phyloP scores from a whole-genome alignment of 2,797 vertebrate genomes.

The Paguma larvata region DNA sequence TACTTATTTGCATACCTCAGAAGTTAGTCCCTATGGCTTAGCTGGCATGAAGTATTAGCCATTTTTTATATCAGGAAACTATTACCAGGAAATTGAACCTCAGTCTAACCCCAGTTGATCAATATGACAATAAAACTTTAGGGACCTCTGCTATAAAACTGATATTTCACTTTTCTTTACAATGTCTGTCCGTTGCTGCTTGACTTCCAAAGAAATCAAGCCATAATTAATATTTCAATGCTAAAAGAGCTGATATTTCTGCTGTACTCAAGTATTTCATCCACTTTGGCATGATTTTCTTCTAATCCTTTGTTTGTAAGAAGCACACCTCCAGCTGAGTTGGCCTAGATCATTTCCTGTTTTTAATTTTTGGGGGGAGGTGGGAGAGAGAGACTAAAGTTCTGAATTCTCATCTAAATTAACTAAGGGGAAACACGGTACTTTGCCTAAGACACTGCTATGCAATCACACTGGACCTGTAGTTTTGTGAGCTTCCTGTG shows the following conservation, averaged over 20 bases:
- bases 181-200: background rate
- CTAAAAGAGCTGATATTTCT: background rate
- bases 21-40: background rate
- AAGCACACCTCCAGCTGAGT: background rate
- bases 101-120: background rate
- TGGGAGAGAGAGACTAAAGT: background rate
- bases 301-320: conserved; percentile 53
- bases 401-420: background rate
- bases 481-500: background rate
- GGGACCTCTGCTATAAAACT: background rate
- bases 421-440: background rate
- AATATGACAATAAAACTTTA: conserved; percentile 30
- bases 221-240: background rate
- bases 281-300: conserved; percentile 31
- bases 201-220: conserved; percentile 29
- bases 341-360: conserved; percentile 31
- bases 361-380: background rate
- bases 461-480: background rate
- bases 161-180: background rate
- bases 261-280: background rate
- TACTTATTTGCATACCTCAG: conserved; percentile 5
- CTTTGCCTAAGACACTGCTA: background rate
- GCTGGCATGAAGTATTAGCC: background rate
- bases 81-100: conserved; percentile 35
- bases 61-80: conserved; percentile 37